phyloP scores from a whole-genome alignment of 2,797 vertebrate genomes.

The Hypotaenidia okinawae region DNA sequence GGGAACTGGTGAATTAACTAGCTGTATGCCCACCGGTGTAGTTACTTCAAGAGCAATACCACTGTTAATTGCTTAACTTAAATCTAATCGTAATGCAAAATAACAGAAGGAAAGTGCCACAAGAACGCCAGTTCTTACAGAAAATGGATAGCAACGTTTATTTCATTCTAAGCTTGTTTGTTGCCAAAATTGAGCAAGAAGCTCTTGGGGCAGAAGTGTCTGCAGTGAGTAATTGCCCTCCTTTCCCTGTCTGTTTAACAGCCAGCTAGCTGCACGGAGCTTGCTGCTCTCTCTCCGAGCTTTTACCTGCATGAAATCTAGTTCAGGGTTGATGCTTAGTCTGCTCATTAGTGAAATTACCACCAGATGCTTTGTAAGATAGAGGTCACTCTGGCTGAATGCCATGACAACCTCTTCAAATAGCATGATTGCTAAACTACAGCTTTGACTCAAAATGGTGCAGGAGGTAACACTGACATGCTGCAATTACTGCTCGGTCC shows the following conservation, averaged over 20 bases:
- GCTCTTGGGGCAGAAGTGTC: not conserved
- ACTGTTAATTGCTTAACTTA: slow-evolving; percentile 69
- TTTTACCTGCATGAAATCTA: slow-evolving; percentile 74
- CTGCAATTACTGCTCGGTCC: not conserved
- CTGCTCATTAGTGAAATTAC: slow-evolving; percentile 60
- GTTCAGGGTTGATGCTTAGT: slow-evolving; percentile 68
- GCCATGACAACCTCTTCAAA: slow-evolving; percentile 71
- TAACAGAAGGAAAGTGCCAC: slow-evolving; percentile 30
- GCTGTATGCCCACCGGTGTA: slow-evolving; percentile 59
- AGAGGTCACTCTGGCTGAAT: slow-evolving; percentile 68
- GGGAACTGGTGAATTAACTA: slow-evolving; percentile 72
- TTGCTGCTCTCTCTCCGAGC: not conserved
- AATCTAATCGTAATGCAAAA: slow-evolving; percentile 67
- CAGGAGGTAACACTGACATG: slow-evolving; percentile 10
- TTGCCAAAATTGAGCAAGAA: not conserved
- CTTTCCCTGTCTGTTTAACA: not conserved
- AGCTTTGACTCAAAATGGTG: slow-evolving; percentile 65
- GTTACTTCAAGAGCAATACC: slow-evolving; percentile 62
- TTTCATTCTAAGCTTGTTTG: not conserved
- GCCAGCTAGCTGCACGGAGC: not conserved
- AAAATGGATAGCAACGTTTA: not conserved
- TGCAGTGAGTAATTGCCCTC: not conserved
- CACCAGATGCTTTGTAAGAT: slow-evolving; percentile 77
- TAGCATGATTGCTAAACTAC: slow-evolving; percentile 69
- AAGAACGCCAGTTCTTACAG: slow-evolving; percentile 6